phyloP scores from a whole-genome alignment of 2,888 invertebrate species.

The Epirrita christyi region DNA sequence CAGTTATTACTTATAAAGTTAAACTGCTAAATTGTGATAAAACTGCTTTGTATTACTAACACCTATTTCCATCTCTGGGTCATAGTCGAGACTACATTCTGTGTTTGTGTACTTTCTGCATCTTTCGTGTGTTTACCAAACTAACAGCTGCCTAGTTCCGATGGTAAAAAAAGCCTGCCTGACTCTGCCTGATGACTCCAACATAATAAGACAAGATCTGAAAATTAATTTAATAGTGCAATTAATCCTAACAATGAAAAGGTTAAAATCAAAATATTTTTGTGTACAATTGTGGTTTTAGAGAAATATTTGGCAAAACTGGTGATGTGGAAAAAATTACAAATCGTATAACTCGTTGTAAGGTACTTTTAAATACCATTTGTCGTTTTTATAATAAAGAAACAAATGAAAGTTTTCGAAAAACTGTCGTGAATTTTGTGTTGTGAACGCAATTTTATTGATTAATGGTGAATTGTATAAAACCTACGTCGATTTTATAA shows the following conservation, averaged over 20 bases:
- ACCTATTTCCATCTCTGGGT: conserved; percentile 16
- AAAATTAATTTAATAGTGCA: conserved; percentile 65
- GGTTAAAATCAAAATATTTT: conserved; percentile 3
- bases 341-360: neutral
- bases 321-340: neutral
- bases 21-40: neutral
- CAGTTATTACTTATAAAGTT: neutral
- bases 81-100: conserved; percentile 24
- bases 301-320: conserved; percentile 1
- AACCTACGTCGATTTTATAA: neutral
- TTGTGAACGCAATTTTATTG: neutral
- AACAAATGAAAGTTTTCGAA: neutral
- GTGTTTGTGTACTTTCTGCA: conserved; percentile 8
- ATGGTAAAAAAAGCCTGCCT: conserved; percentile 38
- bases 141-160: conserved; percentile 52
- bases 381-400: no score
- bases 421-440: neutral
- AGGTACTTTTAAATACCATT: no score
- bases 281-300: conserved; percentile 7
- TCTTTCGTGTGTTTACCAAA: conserved; percentile 40
- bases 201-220: conserved; percentile 63
- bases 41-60: neutral
- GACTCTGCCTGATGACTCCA: conserved; percentile 60
- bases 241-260: conserved; percentile 41
- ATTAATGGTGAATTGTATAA: neutral